Evolutionary conservation across 2,888 invertebrate species (phyloP).

Genomic region (Drosophila mercatorum): DNA sequence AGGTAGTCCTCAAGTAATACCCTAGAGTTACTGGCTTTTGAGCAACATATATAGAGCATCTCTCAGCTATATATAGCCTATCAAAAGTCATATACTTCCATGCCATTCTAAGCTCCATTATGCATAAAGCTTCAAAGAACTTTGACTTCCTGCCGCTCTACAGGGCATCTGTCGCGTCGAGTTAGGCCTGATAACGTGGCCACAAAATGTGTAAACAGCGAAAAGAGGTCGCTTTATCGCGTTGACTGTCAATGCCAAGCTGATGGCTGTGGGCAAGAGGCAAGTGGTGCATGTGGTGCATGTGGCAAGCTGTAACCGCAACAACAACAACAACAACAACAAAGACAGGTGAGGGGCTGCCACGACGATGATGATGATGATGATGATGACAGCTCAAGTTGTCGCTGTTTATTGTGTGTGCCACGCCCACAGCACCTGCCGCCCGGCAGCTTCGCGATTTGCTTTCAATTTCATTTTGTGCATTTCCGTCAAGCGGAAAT

Average conservation of each 20-base stretch:
- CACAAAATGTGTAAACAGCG: conserved; percentile 36
- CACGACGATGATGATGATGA: conserved; percentile 13
- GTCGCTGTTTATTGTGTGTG: conserved; percentile 31
- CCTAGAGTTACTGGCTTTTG: too few species aligned
- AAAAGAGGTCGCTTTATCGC: conserved; percentile 50
- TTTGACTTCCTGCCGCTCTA: too few species aligned
- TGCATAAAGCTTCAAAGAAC: too few species aligned
- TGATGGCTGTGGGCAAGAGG: conserved; percentile 9
- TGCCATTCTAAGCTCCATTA: too few species aligned
- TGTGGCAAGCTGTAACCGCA: conserved; percentile 22
- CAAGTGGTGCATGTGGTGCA: conserved; percentile 3
- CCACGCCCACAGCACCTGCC: not conserved
- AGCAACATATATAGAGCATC: too few species aligned
- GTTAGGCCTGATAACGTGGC: conserved; percentile 6
- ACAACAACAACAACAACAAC: not conserved
- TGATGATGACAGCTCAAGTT: conserved; percentile 66
- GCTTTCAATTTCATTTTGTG: conserved; percentile 75
- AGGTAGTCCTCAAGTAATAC: too few species aligned
- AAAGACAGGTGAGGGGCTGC: conserved; percentile 1
- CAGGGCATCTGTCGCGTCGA: conserved; percentile 1
- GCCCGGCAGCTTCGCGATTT: conserved; percentile 23
- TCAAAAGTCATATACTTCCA: too few species aligned
- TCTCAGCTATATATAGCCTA: too few species aligned
- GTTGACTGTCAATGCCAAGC: conserved; percentile 51
- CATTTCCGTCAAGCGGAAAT: conserved; percentile 78